Conservation (phyloP, 1,140 invertebrate species). For the Daktulosphaira vitifoliae region DNA sequence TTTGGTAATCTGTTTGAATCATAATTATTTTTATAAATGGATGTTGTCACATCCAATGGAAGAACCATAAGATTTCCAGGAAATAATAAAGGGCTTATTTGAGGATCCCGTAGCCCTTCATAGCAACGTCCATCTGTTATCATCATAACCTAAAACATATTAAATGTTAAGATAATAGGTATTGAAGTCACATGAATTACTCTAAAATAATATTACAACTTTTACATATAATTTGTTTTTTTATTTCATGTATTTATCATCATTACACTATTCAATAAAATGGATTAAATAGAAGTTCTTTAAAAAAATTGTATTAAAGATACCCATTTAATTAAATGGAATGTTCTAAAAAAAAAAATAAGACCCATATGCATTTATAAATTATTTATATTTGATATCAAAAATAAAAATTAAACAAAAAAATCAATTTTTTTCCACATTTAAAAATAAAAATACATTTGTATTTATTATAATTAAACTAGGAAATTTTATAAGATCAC, state of each 20-base stretch:
- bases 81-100: constrained; percentile 58
- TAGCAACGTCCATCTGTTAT: constrained; percentile 65
- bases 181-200: neutral
- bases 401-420: neutral
- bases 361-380: no score
- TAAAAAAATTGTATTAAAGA: no score
- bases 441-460: neutral
- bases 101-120: constrained; percentile 8
- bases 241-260: no score
- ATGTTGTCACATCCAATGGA: neutral
- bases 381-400: no score
- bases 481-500: neutral
- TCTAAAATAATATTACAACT: neutral
- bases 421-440: neutral
- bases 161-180: constrained; percentile 1
- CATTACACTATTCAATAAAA: no score
- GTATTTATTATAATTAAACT: neutral
- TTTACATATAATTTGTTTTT: no score
- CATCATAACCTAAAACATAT: constrained; percentile 50
- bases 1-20: constrained; percentile 24
- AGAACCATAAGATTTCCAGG: constrained; percentile 70
- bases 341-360: no score
- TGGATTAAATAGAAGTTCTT: no score
- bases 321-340: no score
- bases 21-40: constrained; percentile 27